Base-by-base conservation (phyloP, 2,888 invertebrate species). In the Amaurobius ferox region DNA sequence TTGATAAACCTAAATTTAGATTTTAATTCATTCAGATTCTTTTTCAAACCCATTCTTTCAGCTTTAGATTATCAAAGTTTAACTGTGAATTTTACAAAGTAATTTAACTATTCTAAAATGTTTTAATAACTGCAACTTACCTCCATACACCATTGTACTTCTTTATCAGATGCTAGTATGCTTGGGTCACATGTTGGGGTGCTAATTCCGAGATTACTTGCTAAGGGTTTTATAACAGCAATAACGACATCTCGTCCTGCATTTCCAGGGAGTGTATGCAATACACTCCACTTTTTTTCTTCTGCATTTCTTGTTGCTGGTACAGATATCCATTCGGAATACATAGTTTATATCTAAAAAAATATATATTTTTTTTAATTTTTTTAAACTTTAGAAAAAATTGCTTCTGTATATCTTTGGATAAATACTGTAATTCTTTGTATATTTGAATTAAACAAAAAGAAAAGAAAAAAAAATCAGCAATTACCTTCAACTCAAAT, bases 161-260 rank as follows among this genome's bases (percentile, higher is more conserved):
- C 94, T 93, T 93, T 94, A 91, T 97, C 97, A 70, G 95, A 95
- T 29, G 94, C 94, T 78, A 98, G 93, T 35, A 94, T 94, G 90
- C 97, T 97, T 3, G 96, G 96, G 90, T 97, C 96, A 0, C 95
- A 94, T 88, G 95, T 95, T 89, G 96, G 95, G 0, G 96, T 90
- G 70, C 89, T 94, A 23, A 89, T 89, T 16, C 90, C 89, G 39
- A 90, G 89, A 80, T 79, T 80, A 70, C 71, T 67, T 3, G 95
- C 94, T 6, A 98, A 93, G 90, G 95, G 95, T 89, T 94, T 94
- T 55, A 97, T 96, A 16, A 97, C 94, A 0, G 95, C 94, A 39
- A 95, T 92, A 16, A 96, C 96, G 7, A 97, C 96, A 90, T 96
- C 96, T 89, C 94, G 94, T 16, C 96, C 96, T 3, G 95, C 95